These are phyloP conservation scores for Sardinella longiceps DNA, from an alignment of 2,797 vertebrate genomes.

Conservation along the genomic window DNA sequence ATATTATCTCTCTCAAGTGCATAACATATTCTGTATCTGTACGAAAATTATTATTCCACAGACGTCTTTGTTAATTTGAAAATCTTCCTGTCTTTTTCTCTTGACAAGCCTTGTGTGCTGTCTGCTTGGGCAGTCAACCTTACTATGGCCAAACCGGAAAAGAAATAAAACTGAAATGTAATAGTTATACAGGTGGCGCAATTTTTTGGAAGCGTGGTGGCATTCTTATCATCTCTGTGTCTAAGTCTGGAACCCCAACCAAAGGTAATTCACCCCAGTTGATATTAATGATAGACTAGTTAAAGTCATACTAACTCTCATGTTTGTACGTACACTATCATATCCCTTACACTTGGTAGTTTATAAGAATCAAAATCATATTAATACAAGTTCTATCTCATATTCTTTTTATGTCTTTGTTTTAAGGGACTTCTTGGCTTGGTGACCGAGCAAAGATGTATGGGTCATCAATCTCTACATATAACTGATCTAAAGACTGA, in stretches of 20 bases:
- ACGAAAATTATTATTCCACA: too few species aligned
- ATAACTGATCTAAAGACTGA: not conserved
- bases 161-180: not conserved
- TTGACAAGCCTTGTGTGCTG: not conserved
- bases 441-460: accelerated
- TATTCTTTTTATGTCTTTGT: conserved; percentile 22
- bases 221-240: not conserved
- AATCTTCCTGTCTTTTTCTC: conserved; percentile 47
- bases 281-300: too few species aligned
- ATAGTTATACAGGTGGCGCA: not conserved
- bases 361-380: too few species aligned
- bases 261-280: not conserved
- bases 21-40: too few species aligned
- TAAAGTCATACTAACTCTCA: too few species aligned
- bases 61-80: not conserved
- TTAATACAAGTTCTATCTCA: too few species aligned
- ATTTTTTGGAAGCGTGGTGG: not conserved
- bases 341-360: too few species aligned
- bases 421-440: accelerated
- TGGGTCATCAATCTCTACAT: not conserved
- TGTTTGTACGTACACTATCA: too few species aligned
- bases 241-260: not conserved
- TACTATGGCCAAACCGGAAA: not conserved
- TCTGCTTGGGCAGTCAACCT: not conserved
- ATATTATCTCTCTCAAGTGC: too few species aligned